Base-by-base conservation (phyloP, 2,888 invertebrate species). In the Rotaria macrura region DNA sequence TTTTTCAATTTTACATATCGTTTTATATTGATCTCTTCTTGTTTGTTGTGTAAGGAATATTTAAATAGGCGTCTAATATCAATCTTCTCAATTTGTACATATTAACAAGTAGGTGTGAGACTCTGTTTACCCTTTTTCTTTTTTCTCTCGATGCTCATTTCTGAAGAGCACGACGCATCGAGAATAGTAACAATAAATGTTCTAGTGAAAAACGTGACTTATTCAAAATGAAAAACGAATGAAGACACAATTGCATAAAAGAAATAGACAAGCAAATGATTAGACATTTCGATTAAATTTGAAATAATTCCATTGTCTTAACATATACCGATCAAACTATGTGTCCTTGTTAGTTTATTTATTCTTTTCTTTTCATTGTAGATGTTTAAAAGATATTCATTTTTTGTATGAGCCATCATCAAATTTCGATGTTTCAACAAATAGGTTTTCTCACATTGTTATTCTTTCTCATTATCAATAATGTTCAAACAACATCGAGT, bases 101-200 rank as follows among this genome's bases (percentile, higher is more conserved):
- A 65, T 65, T 65, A 14, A 65, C 65, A 65, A 65, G 65, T 65
- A 65, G 65, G 65, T 65, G 65, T 65, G 65, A 65, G 17, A 65
- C 20, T 65, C 29, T 14, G 34, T 65, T 65, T 34, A 29, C 25
- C 25, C 23, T 65, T 17, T 65, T 5, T 65, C 20, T 7, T 52
- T 52, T 23, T 52, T 52, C 10, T 52, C 23, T 49, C 14, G 49
- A 17, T 52, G 52, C 5, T 52, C 23, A 52, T 52, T 49, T 65
- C 6, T 34, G 10, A n/a, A n/a, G 29, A 29, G 65, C 29, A 65
- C 65, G 29, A 65, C 29, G 17, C 34, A 20, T 29, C 29, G 34
- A 34, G 17, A 65, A 34, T 34, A 65, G 65, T 14, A 65, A 65
- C 65, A 65, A 65, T 65, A 65, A 65, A 65, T 34, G 34, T 52